These are phyloP conservation scores for Xerus inauris DNA, from an alignment of 2,113 vertebrate species.

Conservation along the genomic window DNA sequence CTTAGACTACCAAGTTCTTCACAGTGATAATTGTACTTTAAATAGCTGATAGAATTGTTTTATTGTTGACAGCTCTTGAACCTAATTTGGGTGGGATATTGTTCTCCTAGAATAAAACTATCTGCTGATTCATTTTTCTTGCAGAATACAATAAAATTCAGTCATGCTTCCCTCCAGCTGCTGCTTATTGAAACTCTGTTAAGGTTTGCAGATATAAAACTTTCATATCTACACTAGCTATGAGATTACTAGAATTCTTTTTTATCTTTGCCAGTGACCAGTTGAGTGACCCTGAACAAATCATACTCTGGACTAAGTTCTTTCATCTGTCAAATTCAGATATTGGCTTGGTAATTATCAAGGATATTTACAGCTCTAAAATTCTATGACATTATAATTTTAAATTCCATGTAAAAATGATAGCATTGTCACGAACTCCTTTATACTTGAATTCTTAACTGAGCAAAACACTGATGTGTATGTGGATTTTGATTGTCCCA, in stretches of 20 bases:
- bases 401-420: neutral
- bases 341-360: neutral
- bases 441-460: neutral
- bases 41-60: conserved; percentile 68
- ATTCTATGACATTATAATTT: neutral
- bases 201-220: conserved; percentile 24
- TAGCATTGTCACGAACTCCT: neutral
- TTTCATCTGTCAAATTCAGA: conserved; percentile 20
- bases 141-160: conserved; percentile 45
- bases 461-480: neutral
- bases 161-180: conserved; percentile 19
- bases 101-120: conserved; percentile 61
- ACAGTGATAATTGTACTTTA: conserved; percentile 65
- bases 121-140: conserved; percentile 27
- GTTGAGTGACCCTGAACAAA: neutral
- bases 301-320: neutral
- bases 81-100: conserved; percentile 62
- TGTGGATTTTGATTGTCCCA: neutral
- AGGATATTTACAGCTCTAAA: neutral
- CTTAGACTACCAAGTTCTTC: conserved; percentile 60
- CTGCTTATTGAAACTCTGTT: conserved; percentile 10
- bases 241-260: conserved; percentile 43
- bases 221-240: conserved; percentile 1
- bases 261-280: conserved; percentile 45
- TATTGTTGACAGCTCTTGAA: conserved; percentile 64